Conservation (phyloP, 2,113 vertebrate species). For the Notechis scutatus region DNA sequence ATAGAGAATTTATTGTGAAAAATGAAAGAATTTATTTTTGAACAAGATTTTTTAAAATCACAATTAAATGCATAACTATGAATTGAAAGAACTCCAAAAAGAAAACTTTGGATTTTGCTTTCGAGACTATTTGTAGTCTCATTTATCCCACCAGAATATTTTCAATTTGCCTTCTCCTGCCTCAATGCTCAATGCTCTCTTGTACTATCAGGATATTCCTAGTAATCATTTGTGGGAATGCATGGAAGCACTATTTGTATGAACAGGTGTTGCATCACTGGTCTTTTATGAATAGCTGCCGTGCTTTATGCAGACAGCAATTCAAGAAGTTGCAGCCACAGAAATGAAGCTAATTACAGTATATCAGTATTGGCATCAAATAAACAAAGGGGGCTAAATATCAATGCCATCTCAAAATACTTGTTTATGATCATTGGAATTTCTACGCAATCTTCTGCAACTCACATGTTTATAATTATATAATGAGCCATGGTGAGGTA, state of each 20-base stretch:
- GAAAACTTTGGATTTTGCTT: neutral
- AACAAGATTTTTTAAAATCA: neutral
- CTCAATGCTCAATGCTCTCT: neutral
- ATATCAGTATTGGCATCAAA: neutral
- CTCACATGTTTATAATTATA: neutral
- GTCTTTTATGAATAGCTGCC: neutral
- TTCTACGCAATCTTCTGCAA: neutral
- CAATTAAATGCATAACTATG: neutral
- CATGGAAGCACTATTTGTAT: neutral
- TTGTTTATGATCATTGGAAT: neutral
- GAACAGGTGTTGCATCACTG: neutral
- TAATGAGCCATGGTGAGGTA: too few relatives aligned
- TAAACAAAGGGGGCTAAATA: neutral
- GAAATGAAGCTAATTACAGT: neutral
- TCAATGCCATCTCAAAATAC: neutral
- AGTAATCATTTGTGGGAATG: neutral
- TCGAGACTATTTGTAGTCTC: neutral
- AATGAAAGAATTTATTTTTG: neutral
- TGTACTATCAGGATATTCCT: neutral
- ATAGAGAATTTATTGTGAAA: neutral
- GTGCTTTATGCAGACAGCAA: neutral
- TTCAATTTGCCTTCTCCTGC: neutral
- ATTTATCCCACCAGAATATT: neutral
- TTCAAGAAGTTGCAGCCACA: neutral
- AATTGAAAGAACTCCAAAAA: conserved; percentile 25